These are phyloP conservation scores for Yponomeuta plumbellus DNA, from an alignment of 2,888 invertebrate genomes.

Conservation along the genomic window DNA sequence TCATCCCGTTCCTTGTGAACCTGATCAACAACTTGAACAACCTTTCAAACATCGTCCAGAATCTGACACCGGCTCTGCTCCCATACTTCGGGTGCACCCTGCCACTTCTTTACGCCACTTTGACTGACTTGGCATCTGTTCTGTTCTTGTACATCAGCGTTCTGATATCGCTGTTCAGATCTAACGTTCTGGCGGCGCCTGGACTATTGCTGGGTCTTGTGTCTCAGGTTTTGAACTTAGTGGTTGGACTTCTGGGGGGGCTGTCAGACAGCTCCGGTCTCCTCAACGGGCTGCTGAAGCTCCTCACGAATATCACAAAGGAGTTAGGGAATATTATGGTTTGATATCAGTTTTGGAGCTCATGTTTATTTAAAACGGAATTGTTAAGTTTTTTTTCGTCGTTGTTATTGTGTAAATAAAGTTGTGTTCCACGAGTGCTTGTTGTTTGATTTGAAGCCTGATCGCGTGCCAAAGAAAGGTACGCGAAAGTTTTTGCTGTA, in stretches of 20 bases:
- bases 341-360: background rate
- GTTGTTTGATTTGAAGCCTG: no score
- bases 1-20: conserved; percentile 62
- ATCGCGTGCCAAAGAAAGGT: no score
- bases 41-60: conserved; percentile 63
- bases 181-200: conserved; percentile 59
- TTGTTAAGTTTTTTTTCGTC: background rate
- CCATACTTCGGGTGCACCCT: conserved; percentile 67
- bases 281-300: conserved; percentile 51
- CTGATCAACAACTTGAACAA: conserved; percentile 66
- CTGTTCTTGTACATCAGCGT: conserved; percentile 64
- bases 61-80: conserved; percentile 59
- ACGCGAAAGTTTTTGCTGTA: no score
- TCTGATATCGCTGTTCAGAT: conserved; percentile 58
- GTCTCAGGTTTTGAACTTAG: conserved; percentile 51
- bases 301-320: conserved; percentile 54
- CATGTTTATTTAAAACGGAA: background rate
- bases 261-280: conserved; percentile 54
- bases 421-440: background rate
- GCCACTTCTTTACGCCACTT: conserved; percentile 57
- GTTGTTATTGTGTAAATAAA: conserved; percentile 5
- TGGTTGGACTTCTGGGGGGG: conserved; percentile 52
- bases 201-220: conserved; percentile 52
- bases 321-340: conserved; percentile 58
- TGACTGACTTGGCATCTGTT: conserved; percentile 64